These are phyloP conservation scores for Dendroctonus valens DNA, from an alignment of 1,140 invertebrate species.

Conservation along the genomic window DNA sequence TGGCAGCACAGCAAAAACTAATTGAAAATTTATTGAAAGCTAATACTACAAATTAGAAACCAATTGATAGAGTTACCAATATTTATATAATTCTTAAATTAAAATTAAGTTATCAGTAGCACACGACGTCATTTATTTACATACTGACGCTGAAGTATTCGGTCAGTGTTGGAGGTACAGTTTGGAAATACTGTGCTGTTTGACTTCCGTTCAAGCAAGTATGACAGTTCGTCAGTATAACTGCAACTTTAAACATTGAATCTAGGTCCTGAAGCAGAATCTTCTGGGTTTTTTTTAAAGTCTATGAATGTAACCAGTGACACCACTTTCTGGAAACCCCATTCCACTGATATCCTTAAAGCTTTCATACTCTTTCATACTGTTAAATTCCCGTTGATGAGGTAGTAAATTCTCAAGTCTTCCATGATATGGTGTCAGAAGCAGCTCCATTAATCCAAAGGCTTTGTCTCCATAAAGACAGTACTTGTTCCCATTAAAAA, in stretches of 20 bases:
- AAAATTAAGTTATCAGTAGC: not conserved
- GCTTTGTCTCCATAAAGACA: conserved; percentile 35
- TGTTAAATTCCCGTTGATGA: conserved; percentile 22
- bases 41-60: not conserved
- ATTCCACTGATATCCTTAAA: conserved; percentile 33
- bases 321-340: conserved; percentile 37
- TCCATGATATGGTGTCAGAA: not conserved
- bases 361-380: conserved; percentile 22
- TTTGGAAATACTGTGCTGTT: conserved; percentile 29
- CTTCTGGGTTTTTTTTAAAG: conserved; percentile 40
- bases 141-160: conserved; percentile 26
- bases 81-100: conserved; percentile 7
- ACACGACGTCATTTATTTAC: no score
- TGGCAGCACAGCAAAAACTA: not conserved
- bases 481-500: conserved; percentile 20
- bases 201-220: conserved; percentile 37
- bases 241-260: conserved; percentile 24
- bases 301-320: conserved; percentile 34
- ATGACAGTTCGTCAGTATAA: conserved; percentile 34
- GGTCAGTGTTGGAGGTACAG: conserved; percentile 24
- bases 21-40: conserved; percentile 7
- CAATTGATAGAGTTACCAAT: not conserved
- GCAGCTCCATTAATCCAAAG: conserved; percentile 4
- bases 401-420: not conserved
- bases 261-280: conserved; percentile 33